Evolutionary conservation across 2,797 vertebrate genomes (phyloP).

Genomic region (Malurus leucopterus): DNA sequence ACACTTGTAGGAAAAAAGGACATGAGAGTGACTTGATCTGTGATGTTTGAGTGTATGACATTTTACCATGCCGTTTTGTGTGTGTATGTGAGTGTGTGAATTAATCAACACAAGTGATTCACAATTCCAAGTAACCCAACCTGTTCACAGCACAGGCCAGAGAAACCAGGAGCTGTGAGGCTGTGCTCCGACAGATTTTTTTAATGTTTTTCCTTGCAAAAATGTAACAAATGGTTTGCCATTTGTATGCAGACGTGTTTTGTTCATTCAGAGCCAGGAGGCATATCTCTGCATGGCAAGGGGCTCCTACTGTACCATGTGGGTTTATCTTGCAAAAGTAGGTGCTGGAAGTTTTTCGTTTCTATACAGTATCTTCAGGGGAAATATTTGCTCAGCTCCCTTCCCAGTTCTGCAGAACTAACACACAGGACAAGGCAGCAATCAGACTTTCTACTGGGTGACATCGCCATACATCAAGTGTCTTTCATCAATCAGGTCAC

Average conservation of each 20-base stretch:
- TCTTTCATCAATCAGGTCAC: constrained; percentile 1
- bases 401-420: neutral
- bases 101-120: neutral
- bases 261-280: neutral
- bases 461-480: constrained; percentile 10
- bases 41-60: neutral
- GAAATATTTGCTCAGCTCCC: neutral
- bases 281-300: neutral
- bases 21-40: neutral
- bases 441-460: neutral
- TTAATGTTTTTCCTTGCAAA: neutral
- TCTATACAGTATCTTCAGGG: neutral
- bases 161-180: neutral
- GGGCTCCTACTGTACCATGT: neutral
- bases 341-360: neutral
- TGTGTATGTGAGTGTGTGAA: neutral
- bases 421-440: neutral
- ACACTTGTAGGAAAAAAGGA: neutral
- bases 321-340: neutral
- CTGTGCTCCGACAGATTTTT: neutral
- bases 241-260: neutral
- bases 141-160: neutral
- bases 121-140: neutral
- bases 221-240: neutral
- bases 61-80: neutral